Base-by-base conservation (phyloP, 2,888 invertebrate species). In the Cheilosia vulpina region DNA sequence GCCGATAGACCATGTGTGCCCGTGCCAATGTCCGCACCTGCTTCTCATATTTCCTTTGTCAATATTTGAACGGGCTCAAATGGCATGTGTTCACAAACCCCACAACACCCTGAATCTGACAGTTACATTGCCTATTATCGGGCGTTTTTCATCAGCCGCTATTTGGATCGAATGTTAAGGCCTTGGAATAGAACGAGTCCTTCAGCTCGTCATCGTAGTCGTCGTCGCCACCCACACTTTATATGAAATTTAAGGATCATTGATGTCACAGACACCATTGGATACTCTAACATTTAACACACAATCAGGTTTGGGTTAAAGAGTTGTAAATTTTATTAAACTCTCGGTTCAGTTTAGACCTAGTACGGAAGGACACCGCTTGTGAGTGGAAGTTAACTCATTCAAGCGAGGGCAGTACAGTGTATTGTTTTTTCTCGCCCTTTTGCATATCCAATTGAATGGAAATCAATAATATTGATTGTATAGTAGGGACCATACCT, bases 391-490 rank as follows among this genome's bases (percentile, higher is more conserved):
- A 81, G 76, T 45, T 58, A 76, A 52, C 57, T 38, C 69, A 58
- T 69, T 19, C 38, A 69, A 15, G 57, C 60, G 65, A 68, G 71
- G 65, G 38, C 58, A 77, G 63, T 31, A 43, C 43, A 31, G 15
- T n/a, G 7, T 19, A 13, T 27, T 21, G 11, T 53, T 53, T 31
- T 31, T 31, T 31, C 31, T 31, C 21, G 2, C 47, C 19, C 43
- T 21, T 4, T 45, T 77, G 55, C 38, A 50, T 63, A 63, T 58
- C 43, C 43, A 78, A 68, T 78, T 66, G 78, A 78, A 68, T 57
- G 57, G 19, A 34, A 83, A 83, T 83, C 83, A 65, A 83, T 79
- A 83, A 31, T 83, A 83, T 83, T 68, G 83, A 83, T 83, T 83
- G 45, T 31, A 31, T 43, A 34, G 66, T 13, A 31, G 38, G 57